Conservation (phyloP, 2,888 invertebrate species). For the Lathronympha strigana region DNA sequence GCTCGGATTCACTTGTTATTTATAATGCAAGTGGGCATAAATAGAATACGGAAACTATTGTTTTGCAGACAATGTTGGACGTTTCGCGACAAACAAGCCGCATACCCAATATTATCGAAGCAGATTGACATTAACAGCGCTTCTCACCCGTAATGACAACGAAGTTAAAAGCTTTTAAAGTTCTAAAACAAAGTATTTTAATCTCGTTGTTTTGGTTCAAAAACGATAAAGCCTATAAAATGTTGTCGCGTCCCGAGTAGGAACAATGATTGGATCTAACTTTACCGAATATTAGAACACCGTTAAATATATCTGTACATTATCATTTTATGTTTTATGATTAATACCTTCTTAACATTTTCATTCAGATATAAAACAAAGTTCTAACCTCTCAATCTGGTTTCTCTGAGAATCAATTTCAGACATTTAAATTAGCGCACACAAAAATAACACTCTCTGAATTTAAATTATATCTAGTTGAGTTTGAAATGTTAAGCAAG, state of each 20-base stretch:
- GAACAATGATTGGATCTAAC: constrained; percentile 19
- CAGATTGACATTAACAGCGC: constrained; percentile 10
- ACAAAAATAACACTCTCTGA: too few relatives aligned
- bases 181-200: constrained; percentile 21
- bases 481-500: neutral
- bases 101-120: neutral
- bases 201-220: constrained; percentile 28
- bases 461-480: too few relatives aligned
- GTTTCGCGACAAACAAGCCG: neutral
- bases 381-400: too few relatives aligned
- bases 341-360: too few relatives aligned
- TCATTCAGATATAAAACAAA: too few relatives aligned
- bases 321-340: too few relatives aligned
- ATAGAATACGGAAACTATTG: constrained; percentile 5
- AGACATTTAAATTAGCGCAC: too few relatives aligned
- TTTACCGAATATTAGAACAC: constrained; percentile 20
- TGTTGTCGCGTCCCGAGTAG: constrained; percentile 17
- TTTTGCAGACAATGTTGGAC: neutral
- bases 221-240: constrained; percentile 28
- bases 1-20: constrained; percentile 23
- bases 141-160: neutral
- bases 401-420: too few relatives aligned
- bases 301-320: too few relatives aligned
- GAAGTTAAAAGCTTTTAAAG: constrained; percentile 27
- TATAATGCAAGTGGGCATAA: neutral